These are phyloP conservation scores for Eupsilia transversa DNA, from an alignment of 2,888 invertebrate genomes.

Conservation along the genomic window DNA sequence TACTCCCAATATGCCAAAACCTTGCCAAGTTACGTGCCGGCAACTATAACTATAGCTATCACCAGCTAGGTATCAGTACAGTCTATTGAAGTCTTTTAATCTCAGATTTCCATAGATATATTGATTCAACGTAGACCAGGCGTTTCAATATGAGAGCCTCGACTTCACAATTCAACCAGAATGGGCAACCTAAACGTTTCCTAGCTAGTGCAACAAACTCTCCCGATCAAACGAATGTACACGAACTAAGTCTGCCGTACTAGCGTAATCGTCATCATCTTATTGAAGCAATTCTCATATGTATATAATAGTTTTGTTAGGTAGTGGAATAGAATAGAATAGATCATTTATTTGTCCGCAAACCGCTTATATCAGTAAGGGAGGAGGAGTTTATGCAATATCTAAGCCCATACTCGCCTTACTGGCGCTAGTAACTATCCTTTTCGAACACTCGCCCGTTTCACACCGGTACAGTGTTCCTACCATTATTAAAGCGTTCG, in stretches of 20 bases:
- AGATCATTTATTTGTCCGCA: too few species aligned
- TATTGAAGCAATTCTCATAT: not conserved
- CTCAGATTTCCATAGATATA: not conserved
- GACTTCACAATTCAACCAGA: not conserved
- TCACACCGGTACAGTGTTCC: constrained; percentile 8
- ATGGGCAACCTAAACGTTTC: not conserved
- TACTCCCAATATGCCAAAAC: too few species aligned
- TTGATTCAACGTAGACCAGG: constrained; percentile 3
- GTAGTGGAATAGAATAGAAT: too few species aligned
- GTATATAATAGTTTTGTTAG: too few species aligned
- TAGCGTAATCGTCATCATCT: not conserved
- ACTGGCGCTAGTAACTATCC: constrained; percentile 27
- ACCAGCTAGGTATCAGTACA: not conserved
- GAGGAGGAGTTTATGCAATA: not conserved
- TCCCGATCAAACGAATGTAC: not conserved
- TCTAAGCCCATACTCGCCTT: too few species aligned
- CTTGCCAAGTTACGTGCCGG: too few species aligned
- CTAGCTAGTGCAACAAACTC: constrained; percentile 8
- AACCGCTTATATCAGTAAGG: not conserved
- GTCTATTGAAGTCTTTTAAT: not conserved
- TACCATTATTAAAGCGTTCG: constrained; percentile 45
- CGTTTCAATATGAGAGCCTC: constrained; percentile 17
- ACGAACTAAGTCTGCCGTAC: not conserved
- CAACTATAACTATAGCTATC: too few species aligned
- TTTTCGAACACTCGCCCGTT: constrained; percentile 4